phyloP scores from a whole-genome alignment of 2,797 vertebrate species.

The Protosalanx chinensis region DNA sequence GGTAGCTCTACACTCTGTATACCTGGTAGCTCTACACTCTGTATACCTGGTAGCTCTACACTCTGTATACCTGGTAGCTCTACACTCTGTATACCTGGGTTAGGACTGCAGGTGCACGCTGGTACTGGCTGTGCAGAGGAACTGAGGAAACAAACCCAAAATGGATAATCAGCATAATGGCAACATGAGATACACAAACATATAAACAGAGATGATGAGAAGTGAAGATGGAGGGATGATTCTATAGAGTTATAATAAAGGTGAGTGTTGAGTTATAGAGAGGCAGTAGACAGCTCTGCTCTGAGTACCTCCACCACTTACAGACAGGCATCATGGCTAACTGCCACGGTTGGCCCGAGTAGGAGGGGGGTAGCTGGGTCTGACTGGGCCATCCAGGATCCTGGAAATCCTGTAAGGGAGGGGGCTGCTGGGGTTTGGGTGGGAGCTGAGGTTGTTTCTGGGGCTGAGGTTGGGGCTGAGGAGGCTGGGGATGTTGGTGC shows the following conservation, averaged over 20 bases:
- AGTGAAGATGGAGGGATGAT: too few species aligned
- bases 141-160: conserved; percentile 37
- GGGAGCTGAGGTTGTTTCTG: conserved; percentile 18
- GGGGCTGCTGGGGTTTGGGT: conserved; percentile 20
- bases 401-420: conserved; percentile 15
- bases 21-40: too few species aligned
- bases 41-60: too few species aligned
- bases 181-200: neutral
- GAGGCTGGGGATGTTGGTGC: too few species aligned
- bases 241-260: too few species aligned
- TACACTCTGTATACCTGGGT: conserved; percentile 54
- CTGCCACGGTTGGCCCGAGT: conserved; percentile 25
- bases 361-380: conserved; percentile 7
- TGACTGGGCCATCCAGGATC: conserved; percentile 14
- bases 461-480: too few species aligned
- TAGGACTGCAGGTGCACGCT: conserved; percentile 34
- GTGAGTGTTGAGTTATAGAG: too few species aligned
- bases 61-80: too few species aligned
- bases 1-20: too few species aligned
- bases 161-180: conserved; percentile 4
- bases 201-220: too few species aligned
- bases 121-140: conserved; percentile 46
- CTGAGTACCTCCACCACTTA: conserved; percentile 45
- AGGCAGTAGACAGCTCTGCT: neutral
- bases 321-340: conserved; percentile 21